Base-by-base conservation (phyloP, 2,888 invertebrate genomes). In the Drosophila atripex region DNA sequence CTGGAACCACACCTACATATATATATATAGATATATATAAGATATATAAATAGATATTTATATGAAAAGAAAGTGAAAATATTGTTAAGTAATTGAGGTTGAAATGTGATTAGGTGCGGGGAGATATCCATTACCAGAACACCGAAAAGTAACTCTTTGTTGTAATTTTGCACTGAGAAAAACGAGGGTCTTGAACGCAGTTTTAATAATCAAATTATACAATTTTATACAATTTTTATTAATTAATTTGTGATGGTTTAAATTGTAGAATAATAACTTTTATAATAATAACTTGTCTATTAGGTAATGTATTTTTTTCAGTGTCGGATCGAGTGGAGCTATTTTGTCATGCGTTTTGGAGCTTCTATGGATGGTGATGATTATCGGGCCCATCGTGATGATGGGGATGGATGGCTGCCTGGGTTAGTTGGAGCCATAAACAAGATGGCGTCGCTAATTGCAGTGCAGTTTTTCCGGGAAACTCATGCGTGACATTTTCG, bases 1-100 rank as follows among this genome's bases (percentile, higher is more conserved):
- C 92, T 99, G 99, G 92, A 99, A 99, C 99, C 99, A 99, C 18
- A 18, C 18, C 18, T n/a, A n/a, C n/a, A n/a, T n/a, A n/a, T n/a
- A n/a, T n/a, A n/a, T n/a, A n/a, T n/a, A n/a, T n/a, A n/a, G n/a
- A n/a, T n/a, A n/a, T n/a, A n/a, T n/a, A n/a, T n/a, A n/a, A n/a
- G n/a, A n/a, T n/a, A n/a, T n/a, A n/a, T n/a, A n/a, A n/a, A n/a
- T n/a, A n/a, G n/a, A n/a, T n/a, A n/a, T n/a, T n/a, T n/a, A n/a
- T n/a, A 28, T 2, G 7, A 35, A 35, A 35, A 35, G 35, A 35
- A n/a, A 35, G 35, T 35, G 6, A 35, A 35, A 35, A 35, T n/a
- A 6, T 35, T 35, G n/a, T 35, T n/a, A 6, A n/a, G 12, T 32
- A 32, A 12, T 32, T 32, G 4, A 35, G 35, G 14, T n/a, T 1